phyloP scores from a whole-genome alignment of 2,888 invertebrate genomes.

The Embidobia sp. region DNA sequence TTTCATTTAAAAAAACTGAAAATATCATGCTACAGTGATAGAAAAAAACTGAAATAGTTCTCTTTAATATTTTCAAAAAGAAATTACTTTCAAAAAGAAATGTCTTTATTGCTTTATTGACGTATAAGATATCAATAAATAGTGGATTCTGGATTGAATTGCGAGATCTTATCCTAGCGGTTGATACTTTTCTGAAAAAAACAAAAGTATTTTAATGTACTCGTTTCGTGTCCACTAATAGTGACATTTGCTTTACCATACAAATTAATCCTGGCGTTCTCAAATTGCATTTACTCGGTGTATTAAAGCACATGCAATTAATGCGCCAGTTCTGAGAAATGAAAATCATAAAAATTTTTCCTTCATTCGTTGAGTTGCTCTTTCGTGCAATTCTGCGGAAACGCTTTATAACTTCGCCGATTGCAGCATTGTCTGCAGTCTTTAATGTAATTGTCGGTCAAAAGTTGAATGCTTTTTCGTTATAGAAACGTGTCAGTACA shows the following conservation, averaged over 20 bases:
- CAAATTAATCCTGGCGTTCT: slow-evolving; percentile 24
- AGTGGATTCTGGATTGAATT: too few species aligned
- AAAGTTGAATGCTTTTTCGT: slow-evolving; percentile 18
- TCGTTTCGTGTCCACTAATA: slow-evolving; percentile 5
- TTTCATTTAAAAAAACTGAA: too few species aligned
- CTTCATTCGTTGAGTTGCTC: slow-evolving; percentile 16
- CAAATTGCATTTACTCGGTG: slow-evolving; percentile 14
- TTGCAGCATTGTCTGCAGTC: slow-evolving; percentile 14
- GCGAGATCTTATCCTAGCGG: too few species aligned
- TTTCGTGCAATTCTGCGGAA: slow-evolving; percentile 6
- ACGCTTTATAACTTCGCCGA: slow-evolving; percentile 12
- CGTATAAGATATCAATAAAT: too few species aligned
- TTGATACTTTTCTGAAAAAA: too few species aligned
- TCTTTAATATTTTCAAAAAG: too few species aligned
- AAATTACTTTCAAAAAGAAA: too few species aligned
- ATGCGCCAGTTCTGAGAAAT: slow-evolving; percentile 22
- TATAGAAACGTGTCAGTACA: slow-evolving; percentile 3
- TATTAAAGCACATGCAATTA: slow-evolving; percentile 16
- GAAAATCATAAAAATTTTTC: slow-evolving; percentile 41
- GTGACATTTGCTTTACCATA: slow-evolving; percentile 11
- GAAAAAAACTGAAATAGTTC: too few species aligned
- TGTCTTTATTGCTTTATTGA: too few species aligned
- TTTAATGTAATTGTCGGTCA: slow-evolving; percentile 26
- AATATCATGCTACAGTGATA: too few species aligned
- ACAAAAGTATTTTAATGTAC: slow-evolving; percentile 19